Base-by-base conservation (phyloP, 2,113 vertebrate species). In the Microtus pennsylvanicus region DNA sequence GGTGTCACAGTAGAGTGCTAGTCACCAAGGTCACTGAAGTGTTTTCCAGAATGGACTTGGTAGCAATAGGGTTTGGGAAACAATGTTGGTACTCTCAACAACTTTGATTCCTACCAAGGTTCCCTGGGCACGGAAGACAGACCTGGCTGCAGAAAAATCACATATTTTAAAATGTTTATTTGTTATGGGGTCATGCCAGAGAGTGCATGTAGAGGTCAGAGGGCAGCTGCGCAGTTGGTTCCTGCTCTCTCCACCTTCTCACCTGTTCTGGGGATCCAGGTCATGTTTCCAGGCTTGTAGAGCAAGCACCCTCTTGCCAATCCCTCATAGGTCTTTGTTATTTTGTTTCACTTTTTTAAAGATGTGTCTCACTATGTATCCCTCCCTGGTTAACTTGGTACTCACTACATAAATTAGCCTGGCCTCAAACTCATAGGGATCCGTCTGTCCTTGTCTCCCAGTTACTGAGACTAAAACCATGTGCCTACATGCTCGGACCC, bases 11-110 rank as follows among this genome's bases (percentile, higher is more conserved):
- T 65, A 89, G 72, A 96, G 94, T 91, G 74, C 82, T 94, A 76
- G 97, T 74, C 67, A 65, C 42, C 88, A 87, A 96, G 81, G 87
- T 28, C 10, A 70, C 95, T 92, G 50, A 96, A 96, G 63, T 38
- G 0, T 67, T 90, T 89, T 69, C 88, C 61, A 75, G 72, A 89
- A 86, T 55, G 45, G 70, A 74, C 50, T 42, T 7, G 87, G 50
- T 93, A 22, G 13, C 52, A 26, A 50, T 97, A 61, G 91, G 52
- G 75, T 92, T 96, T 69, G 88, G 33, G 80, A 38, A 67, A 38
- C 35, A 35, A 83, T 89, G 11, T 90, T 65, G 9, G 5, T 80
- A 45, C 72, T 94, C 76, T 81, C 2, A 30, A 10, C 52, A 22
- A 42, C 58, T 74, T 87, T 28, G 82, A 9, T 77, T 50, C 7